These are phyloP conservation scores for Pachliopta kotzebuea DNA, from an alignment of 2,888 invertebrate species.

Conservation along the genomic window DNA sequence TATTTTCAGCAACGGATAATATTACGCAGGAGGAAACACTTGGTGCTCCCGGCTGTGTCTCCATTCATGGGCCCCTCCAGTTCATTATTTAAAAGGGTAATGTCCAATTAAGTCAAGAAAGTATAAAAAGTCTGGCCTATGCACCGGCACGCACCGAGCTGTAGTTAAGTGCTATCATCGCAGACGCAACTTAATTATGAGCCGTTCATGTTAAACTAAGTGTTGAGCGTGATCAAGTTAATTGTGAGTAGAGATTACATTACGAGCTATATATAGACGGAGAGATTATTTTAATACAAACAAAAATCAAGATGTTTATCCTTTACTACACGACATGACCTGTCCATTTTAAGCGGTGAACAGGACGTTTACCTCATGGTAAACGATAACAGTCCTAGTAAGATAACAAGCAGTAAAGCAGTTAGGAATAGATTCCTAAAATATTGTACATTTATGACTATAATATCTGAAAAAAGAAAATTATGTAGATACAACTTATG, in stretches of 20 bases:
- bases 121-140: conserved; percentile 35
- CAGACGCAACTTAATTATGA: conserved; percentile 20
- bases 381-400: too few species aligned
- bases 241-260: not conserved
- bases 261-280: not conserved
- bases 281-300: too few species aligned
- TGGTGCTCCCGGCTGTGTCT: conserved; percentile 8
- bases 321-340: too few species aligned
- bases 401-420: too few species aligned
- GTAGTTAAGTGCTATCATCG: conserved; percentile 3
- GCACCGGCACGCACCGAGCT: conserved; percentile 34
- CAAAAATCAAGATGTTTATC: too few species aligned
- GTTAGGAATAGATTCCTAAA: too few species aligned
- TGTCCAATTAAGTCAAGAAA: conserved; percentile 40
- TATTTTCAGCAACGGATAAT: conserved; percentile 7
- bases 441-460: too few species aligned
- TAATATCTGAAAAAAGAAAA: too few species aligned
- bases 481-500: too few species aligned
- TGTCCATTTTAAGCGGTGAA: too few species aligned
- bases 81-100: conserved; percentile 39
- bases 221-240: conserved; percentile 7
- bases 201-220: conserved; percentile 17
- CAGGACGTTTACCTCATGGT: too few species aligned
- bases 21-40: conserved; percentile 23
- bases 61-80: conserved; percentile 25